phyloP scores from a whole-genome alignment of 2,888 invertebrate genomes.

The Gastrophysa polygoni region DNA sequence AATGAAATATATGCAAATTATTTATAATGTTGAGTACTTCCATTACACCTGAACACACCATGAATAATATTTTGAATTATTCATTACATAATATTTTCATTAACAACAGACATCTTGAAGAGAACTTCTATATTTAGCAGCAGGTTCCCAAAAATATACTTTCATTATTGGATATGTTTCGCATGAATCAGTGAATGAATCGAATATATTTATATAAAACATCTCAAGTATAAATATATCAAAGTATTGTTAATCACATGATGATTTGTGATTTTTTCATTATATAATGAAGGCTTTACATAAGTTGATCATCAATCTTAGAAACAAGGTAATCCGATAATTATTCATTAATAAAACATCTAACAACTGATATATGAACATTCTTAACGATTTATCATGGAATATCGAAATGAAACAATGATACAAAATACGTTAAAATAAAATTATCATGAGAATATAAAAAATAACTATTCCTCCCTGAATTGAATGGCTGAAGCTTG shows the following conservation, averaged over 20 bases:
- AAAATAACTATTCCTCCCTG: too few species aligned
- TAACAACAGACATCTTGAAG: background rate
- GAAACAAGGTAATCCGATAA: constrained; percentile 6
- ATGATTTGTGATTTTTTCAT: background rate
- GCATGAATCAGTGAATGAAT: too few species aligned
- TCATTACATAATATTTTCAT: background rate
- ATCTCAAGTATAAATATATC: constrained; percentile 5
- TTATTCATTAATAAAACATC: background rate
- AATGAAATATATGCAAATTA: too few species aligned
- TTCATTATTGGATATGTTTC: too few species aligned
- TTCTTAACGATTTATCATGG: background rate
- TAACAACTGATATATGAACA: background rate
- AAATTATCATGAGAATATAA: too few species aligned
- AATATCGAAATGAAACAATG: too few species aligned
- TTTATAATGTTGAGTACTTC: background rate
- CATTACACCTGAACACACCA: background rate
- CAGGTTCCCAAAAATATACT: background rate
- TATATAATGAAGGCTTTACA: constrained; percentile 10
- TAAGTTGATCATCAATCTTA: constrained; percentile 5
- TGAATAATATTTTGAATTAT: background rate
- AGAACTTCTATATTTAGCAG: background rate
- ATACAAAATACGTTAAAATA: too few species aligned
- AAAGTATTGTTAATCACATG: constrained; percentile 4
- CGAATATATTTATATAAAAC: constrained; percentile 5
- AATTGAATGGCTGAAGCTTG: too few species aligned